Base-by-base conservation (phyloP, 53 echinoderm and acorn worm genomes). In the Henricia sp. region DNA sequence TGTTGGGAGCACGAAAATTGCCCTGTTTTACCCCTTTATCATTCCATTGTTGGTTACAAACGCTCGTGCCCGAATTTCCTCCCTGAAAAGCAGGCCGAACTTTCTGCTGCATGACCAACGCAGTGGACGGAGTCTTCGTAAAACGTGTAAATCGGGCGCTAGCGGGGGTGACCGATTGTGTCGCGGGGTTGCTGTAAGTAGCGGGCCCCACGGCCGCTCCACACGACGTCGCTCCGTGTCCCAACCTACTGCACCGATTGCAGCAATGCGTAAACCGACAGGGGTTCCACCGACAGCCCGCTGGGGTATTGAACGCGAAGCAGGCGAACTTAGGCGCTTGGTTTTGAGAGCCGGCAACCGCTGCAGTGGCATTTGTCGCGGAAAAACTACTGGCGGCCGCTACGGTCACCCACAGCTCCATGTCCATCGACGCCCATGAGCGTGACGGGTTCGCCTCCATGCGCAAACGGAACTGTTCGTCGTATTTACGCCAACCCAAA, bases 381-480 rank as follows among this genome's bases (percentile, higher is more conserved):
- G 58, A 30, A 28, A 58, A 19, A 26, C 26, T 26, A 30, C 58
- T 26, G 58, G 27, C 58, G 27, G 57, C 59, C 33, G 76, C 57
- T 25, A 76, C 59, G 4, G 76, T 76, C 1, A 76, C 26, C 57
- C 76, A 76, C 24, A 76, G 76, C 13, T 76, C 76, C 41, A 52
- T 76, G 29, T 76, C 76, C 2, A 76, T 56, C 2, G 10, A 4
- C 0, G 48, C 58, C 76, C 76, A 76, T 0, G 76, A 41, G 36
- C 76, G 57, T 5, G 41, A 56, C 0, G 57, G 76, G 37, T 35
- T 20, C 39, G 24, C n/a, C n/a, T n/a, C n/a, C n/a, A n/a, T n/a
- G n/a, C n/a, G n/a, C 68, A 90, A 71, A 4, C 82, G 80, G 30
- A 86, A 68, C 8, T 72, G 70, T 20, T 69, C 52, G 21, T 91